phyloP scores from a whole-genome alignment of 1,140 invertebrate genomes.

The Grapholita molesta region DNA sequence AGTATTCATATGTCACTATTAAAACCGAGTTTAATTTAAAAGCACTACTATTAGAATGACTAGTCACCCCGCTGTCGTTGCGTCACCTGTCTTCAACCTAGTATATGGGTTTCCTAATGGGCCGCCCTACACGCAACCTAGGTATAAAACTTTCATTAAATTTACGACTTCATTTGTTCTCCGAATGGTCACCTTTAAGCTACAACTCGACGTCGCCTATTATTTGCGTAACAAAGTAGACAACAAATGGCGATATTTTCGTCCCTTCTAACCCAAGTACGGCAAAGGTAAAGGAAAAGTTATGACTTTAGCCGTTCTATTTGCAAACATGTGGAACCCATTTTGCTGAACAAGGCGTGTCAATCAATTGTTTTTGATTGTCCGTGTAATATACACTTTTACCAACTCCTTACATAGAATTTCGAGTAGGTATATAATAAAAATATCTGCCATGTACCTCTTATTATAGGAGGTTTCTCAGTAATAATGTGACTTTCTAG shows the following conservation, averaged over 20 bases:
- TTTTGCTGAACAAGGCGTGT: no score
- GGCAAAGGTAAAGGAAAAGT: no score
- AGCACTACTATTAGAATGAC: not conserved
- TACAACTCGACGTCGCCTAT: not conserved
- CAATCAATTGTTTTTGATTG: no score
- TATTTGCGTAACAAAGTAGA: not conserved
- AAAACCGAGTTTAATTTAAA: not conserved
- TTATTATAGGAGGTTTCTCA: no score
- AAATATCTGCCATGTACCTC: no score
- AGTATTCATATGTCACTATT: not conserved
- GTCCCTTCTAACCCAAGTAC: no score
- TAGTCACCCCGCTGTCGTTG: not conserved
- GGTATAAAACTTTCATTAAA: not conserved
- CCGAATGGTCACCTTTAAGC: not conserved
- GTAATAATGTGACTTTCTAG: no score
- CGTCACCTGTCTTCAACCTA: slow-evolving; percentile 9
- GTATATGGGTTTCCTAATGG: slow-evolving; percentile 9
- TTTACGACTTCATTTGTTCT: not conserved
- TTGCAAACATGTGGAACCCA: no score
- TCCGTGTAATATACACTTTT: no score
- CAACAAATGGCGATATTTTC: not conserved
- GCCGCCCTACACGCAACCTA: not conserved
- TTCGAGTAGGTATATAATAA: no score
- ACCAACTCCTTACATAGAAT: no score
- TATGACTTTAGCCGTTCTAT: no score